Evolutionary conservation across 2,888 invertebrate species (phyloP).

Genomic region (Amiota minor): DNA sequence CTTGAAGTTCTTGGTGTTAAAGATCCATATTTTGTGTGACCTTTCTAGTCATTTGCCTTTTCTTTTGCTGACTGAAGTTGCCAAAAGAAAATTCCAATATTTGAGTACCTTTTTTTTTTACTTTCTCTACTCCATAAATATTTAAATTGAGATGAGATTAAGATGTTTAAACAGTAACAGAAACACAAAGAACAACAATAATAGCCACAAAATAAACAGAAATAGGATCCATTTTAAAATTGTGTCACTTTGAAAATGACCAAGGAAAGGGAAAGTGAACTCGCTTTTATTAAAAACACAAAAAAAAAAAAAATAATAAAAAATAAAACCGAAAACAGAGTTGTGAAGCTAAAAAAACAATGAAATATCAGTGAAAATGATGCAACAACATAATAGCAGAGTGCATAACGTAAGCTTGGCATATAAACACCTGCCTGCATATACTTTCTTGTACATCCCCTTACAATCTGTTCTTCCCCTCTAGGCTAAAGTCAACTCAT

Average conservation of each 20-base stretch:
- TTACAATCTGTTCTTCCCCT: not conserved
- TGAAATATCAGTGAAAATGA: not conserved
- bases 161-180: not conserved
- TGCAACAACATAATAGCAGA: not conserved
- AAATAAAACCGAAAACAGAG: not conserved
- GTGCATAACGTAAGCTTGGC: not conserved
- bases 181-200: not conserved
- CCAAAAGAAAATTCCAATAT: too few relatives aligned
- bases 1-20: too few relatives aligned
- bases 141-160: too few relatives aligned
- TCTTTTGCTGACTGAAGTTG: too few relatives aligned
- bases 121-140: too few relatives aligned
- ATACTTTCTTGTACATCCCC: not conserved
- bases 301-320: not conserved
- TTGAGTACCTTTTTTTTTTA: too few relatives aligned
- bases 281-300: not conserved
- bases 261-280: not conserved
- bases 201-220: constrained; percentile 4
- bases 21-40: too few relatives aligned
- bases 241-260: constrained; percentile 15
- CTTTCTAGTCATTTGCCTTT: too few relatives aligned
- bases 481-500: not conserved
- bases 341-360: constrained; percentile 9
- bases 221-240: constrained; percentile 11
- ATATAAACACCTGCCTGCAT: not conserved